Conservation (phyloP, 2,797 vertebrate genomes). For the Siniperca undulata region DNA sequence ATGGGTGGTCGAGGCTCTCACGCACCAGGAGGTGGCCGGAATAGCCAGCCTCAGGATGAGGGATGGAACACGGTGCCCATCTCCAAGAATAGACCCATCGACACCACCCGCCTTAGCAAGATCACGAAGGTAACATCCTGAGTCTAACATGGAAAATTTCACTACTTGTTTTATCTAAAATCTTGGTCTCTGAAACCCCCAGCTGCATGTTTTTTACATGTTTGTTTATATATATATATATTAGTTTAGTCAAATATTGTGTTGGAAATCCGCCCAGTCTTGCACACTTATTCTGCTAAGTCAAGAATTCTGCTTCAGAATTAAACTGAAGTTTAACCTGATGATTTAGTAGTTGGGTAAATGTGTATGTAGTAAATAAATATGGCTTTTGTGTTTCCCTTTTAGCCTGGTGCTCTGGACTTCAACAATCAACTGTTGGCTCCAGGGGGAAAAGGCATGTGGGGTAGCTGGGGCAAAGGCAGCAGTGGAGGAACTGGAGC, state of each 20-base stretch:
- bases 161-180: neutral
- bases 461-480: conserved; percentile 97
- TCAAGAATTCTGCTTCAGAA: neutral
- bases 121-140: conserved; percentile 92
- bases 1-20: conserved; percentile 82
- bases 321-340: neutral
- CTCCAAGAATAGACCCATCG: conserved; percentile 94
- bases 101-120: conserved; percentile 95
- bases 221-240: no score
- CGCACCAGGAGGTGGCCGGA: conserved; percentile 85
- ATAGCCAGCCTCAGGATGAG: conserved; percentile 91
- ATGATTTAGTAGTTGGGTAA: neutral
- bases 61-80: conserved; percentile 99
- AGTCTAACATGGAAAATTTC: neutral
- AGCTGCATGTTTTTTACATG: no score
- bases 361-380: conserved; percentile 7
- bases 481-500: conserved; percentile 96
- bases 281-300: neutral
- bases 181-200: no score
- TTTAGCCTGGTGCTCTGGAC: conserved; percentile 93
- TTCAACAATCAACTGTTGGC: conserved; percentile 95
- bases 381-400: conserved; percentile 5
- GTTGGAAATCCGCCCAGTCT: neutral
- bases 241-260: no score
- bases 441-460: conserved; percentile 92